Conservation (phyloP, 1,140 invertebrate genomes). For the Heliconius himera region DNA sequence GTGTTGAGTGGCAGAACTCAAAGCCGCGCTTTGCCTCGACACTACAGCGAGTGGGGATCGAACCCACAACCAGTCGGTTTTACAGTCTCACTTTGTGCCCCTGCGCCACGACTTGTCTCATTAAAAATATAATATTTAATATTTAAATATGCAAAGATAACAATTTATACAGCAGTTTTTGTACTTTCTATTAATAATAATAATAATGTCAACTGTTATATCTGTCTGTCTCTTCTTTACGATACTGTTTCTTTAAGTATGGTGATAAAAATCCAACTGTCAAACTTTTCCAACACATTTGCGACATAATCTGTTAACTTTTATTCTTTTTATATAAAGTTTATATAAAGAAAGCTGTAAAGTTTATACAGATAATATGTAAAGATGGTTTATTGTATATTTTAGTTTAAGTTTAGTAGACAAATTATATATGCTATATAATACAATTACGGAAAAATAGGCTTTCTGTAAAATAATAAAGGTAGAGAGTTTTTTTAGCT, state of each 20-base stretch:
- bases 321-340: background rate
- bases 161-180: background rate
- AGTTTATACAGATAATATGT: background rate
- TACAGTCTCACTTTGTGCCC: too few relatives aligned
- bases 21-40: too few relatives aligned
- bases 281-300: background rate
- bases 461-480: too few relatives aligned
- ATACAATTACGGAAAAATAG: too few relatives aligned
- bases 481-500: too few relatives aligned
- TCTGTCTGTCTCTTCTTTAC: background rate
- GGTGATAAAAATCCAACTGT: background rate
- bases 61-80: too few relatives aligned
- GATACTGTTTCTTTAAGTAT: background rate
- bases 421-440: too few relatives aligned
- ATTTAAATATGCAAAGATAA: background rate
- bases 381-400: background rate
- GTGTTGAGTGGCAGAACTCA: too few relatives aligned
- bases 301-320: background rate
- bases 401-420: background rate
- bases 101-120: too few relatives aligned
- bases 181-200: background rate
- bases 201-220: background rate
- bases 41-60: too few relatives aligned
- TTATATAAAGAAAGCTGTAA: background rate
- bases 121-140: background rate